Evolutionary conservation across 2,797 vertebrate genomes (phyloP).

Genomic region (Chaunax sp.): DNA sequence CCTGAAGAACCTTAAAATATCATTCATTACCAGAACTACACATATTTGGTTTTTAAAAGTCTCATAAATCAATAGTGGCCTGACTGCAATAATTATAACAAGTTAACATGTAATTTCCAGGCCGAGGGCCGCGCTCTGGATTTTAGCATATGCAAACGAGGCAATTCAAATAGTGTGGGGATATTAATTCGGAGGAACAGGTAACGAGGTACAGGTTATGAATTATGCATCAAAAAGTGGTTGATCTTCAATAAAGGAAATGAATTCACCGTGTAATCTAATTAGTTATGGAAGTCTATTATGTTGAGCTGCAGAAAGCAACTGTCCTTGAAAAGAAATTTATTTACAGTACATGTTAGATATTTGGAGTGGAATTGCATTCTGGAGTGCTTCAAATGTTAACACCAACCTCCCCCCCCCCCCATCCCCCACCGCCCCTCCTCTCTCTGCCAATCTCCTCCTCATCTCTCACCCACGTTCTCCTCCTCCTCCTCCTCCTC

Average conservation of each 20-base stretch:
- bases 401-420: slow-evolving; percentile 58
- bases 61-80: slow-evolving; percentile 99
- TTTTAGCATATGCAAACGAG: slow-evolving; percentile 99
- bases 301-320: slow-evolving; percentile 99
- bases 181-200: slow-evolving; percentile 99
- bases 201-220: slow-evolving; percentile 99
- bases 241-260: slow-evolving; percentile 99
- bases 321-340: slow-evolving; percentile 99
- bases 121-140: slow-evolving; percentile 95
- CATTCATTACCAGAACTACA: slow-evolving; percentile 99
- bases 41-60: slow-evolving; percentile 99
- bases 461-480: slow-evolving; percentile 34
- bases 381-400: slow-evolving; percentile 93
- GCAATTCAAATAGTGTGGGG: slow-evolving; percentile 99
- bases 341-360: slow-evolving; percentile 99
- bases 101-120: slow-evolving; percentile 99
- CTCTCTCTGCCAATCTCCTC: slow-evolving; percentile 33
- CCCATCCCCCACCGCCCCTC: slow-evolving; percentile 30
- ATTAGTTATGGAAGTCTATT: slow-evolving; percentile 99
- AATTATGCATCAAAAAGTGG: slow-evolving; percentile 99
- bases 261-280: slow-evolving; percentile 99
- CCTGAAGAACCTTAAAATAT: slow-evolving; percentile 99
- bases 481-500: slow-evolving; percentile 42
- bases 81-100: slow-evolving; percentile 99
- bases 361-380: slow-evolving; percentile 95